Conservation (phyloP, 2,797 vertebrate species). For the Balearica regulorum region DNA sequence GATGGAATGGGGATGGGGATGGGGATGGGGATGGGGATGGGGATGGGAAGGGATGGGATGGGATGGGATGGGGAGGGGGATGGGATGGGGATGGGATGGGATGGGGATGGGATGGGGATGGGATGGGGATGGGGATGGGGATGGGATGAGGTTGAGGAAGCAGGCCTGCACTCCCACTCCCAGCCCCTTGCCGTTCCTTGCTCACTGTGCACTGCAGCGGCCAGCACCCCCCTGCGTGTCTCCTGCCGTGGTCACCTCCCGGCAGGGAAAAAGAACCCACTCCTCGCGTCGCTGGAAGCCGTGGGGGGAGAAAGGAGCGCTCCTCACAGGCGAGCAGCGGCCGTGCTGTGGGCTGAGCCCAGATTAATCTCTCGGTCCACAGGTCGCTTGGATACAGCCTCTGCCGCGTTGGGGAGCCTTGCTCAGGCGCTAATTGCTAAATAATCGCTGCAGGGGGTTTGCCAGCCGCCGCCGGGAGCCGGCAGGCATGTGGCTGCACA, state of each 20-base stretch:
- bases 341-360: not conserved
- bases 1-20: not conserved
- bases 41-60: not conserved
- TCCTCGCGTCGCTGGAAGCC: not conserved
- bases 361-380: not conserved
- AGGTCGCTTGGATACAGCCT: not conserved
- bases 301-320: rapidly evolving
- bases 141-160: no score
- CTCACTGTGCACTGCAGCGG: not conserved
- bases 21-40: not conserved
- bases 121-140: not conserved
- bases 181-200: not conserved
- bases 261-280: not conserved
- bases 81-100: not conserved
- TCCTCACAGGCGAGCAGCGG: not conserved
- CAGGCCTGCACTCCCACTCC: not conserved
- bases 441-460: not conserved
- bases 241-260: not conserved
- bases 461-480: not conserved
- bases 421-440: not conserved
- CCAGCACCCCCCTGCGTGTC: not conserved
- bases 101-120: not conserved
- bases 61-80: not conserved
- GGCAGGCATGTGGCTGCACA: rapidly evolving
- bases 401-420: not conserved